These are phyloP conservation scores for Zelostemma sp. DNA, from an alignment of 1,140 invertebrate species.

Conservation along the genomic window DNA sequence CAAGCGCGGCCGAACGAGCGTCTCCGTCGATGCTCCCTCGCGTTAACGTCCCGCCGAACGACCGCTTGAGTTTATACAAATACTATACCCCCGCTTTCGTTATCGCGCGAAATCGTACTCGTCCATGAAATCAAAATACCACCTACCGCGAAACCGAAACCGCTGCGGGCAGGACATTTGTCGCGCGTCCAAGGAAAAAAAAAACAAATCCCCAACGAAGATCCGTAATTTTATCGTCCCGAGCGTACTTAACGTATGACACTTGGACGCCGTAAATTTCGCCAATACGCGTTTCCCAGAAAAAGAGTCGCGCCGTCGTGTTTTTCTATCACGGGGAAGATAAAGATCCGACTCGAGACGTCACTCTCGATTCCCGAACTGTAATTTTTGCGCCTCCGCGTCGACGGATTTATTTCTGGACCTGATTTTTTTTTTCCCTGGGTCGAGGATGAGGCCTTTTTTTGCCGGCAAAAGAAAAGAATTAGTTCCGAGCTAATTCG, in stretches of 20 bases:
- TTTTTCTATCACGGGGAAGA: too few species aligned
- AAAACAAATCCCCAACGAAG: slow-evolving; percentile 28
- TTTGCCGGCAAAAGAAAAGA: too few species aligned
- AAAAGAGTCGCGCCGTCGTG: too few species aligned
- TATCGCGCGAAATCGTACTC: slow-evolving; percentile 36
- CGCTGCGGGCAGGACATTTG: slow-evolving; percentile 34
- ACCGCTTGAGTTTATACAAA: slow-evolving; percentile 52
- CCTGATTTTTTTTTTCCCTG: too few species aligned
- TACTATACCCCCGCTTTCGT: slow-evolving; percentile 34
- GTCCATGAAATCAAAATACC: slow-evolving; percentile 37
- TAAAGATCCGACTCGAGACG: too few species aligned
- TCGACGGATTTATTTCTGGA: too few species aligned
- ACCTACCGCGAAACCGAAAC: slow-evolving; percentile 30
- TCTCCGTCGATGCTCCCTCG: slow-evolving; percentile 57
- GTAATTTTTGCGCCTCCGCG: too few species aligned
- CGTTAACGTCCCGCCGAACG: slow-evolving; percentile 53
- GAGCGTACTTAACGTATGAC: slow-evolving; percentile 33
- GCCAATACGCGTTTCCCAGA: too few species aligned
- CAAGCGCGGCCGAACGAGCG: slow-evolving; percentile 51
- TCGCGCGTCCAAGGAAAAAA: slow-evolving; percentile 32
- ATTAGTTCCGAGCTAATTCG: slow-evolving; percentile 4
- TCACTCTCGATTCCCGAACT: too few species aligned
- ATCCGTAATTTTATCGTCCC: slow-evolving; percentile 36
- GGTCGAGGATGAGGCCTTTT: too few species aligned
- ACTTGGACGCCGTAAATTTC: slow-evolving; percentile 31